A percentile compares a stretch with the other conserved stretches of the same genome.
These are phyloP conservation scores for Athripsodes cinereus DNA, from an alignment of 2,888 invertebrate species.

Conservation along the genomic window DNA sequence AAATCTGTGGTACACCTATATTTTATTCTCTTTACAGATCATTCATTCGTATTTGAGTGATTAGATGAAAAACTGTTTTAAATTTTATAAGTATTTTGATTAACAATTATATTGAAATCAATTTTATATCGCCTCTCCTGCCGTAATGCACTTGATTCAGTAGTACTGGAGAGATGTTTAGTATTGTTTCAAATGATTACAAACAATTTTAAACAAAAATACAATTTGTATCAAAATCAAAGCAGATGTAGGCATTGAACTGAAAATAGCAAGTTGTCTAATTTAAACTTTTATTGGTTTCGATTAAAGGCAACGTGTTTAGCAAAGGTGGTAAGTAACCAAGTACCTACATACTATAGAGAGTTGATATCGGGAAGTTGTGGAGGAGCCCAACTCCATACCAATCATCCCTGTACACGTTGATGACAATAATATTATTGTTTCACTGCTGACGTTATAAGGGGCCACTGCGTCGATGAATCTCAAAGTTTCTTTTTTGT, in stretches of 20 bases:
- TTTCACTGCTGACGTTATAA: background rate
- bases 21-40: no score
- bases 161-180: background rate
- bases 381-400: background rate
- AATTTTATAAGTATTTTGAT: no score
- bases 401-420: conserved; percentile 10
- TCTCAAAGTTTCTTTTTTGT: no score
- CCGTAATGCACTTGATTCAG: background rate
- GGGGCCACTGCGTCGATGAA: conserved; percentile 9
- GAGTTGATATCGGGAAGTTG: background rate
- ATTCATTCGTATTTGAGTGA: no score
- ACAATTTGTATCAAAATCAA: no score
- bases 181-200: no score
- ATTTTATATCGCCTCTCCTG: no score
- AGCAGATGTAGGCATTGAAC: background rate
- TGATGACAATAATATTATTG: conserved; percentile 18
- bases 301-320: conserved; percentile 5
- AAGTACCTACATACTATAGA: no score
- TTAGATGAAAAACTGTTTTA: no score
- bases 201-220: no score
- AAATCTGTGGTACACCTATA: no score
- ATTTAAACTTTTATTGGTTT: conserved; percentile 14
- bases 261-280: background rate
- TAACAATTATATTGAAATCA: no score
- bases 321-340: background rate